Conservation (phyloP, 2,113 vertebrate species). For the Delphinus delphis region DNA sequence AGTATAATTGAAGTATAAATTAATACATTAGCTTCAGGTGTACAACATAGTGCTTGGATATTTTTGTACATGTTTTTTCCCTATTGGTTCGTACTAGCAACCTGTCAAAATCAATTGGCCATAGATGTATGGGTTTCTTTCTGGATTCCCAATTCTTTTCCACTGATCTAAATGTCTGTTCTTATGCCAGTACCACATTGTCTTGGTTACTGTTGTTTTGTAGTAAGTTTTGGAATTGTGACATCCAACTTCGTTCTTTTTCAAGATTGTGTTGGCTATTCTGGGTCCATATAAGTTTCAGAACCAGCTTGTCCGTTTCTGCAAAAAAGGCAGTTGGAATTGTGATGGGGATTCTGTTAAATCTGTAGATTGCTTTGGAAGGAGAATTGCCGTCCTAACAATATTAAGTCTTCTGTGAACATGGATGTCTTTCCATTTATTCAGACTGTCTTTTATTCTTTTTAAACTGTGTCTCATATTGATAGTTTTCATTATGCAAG, state of each 20-base stretch:
- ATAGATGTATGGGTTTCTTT: neutral
- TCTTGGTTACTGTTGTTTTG: neutral
- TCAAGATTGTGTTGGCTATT: neutral
- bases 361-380: neutral
- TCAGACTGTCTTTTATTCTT: neutral
- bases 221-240: neutral
- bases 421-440: neutral
- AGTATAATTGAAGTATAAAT: too few relatives aligned
- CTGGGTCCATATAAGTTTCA: neutral
- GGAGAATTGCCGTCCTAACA: fast-evolving
- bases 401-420: neutral
- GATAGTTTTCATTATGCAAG: neutral
- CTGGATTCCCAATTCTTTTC: neutral
- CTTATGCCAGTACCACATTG: too few relatives aligned
- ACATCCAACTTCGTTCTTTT: neutral
- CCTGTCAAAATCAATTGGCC: neutral
- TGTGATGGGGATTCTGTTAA: too few relatives aligned
- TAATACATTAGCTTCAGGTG: neutral
- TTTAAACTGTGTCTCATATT: too few relatives aligned
- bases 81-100: neutral
- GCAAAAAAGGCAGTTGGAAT: neutral
- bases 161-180: neutral
- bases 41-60: neutral
- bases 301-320: neutral
- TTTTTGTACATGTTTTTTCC: neutral